Evolutionary conservation across 2,888 invertebrate species (phyloP).

Genomic region (Lissocephala sabroskyi): DNA sequence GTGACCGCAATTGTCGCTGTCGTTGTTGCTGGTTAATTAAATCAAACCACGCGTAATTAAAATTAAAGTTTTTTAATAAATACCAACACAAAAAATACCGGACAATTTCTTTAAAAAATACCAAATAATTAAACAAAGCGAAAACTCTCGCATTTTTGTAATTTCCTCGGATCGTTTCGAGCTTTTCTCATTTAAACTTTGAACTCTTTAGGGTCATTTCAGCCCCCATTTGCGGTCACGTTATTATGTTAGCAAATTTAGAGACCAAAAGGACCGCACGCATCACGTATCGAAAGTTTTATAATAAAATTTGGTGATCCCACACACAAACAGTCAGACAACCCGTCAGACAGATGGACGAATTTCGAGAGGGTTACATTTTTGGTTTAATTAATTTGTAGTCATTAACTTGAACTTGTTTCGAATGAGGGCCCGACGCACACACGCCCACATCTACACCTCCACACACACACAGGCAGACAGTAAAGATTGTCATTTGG

Average conservation of each 20-base stretch:
- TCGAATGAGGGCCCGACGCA: constrained; percentile 21
- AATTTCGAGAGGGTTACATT: no score
- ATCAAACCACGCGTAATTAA: constrained; percentile 51
- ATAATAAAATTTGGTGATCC: constrained; percentile 40
- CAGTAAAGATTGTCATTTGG: no score
- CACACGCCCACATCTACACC: constrained; percentile 7
- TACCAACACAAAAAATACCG: no score
- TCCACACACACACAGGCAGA: constrained; percentile 8
- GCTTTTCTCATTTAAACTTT: no score
- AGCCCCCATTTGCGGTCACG: constrained; percentile 1
- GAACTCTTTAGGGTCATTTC: no score
- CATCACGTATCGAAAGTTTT: constrained; percentile 18
- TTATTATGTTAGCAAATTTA: constrained; percentile 16
- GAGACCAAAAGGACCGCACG: constrained; percentile 14
- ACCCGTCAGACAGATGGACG: no score
- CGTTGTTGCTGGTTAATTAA: constrained; percentile 59
- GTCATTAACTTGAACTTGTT: constrained; percentile 44
- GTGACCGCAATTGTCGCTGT: no score
- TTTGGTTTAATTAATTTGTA: constrained; percentile 58
- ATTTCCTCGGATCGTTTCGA: no score
- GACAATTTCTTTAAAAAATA: constrained; percentile 42
- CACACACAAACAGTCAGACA: no score
- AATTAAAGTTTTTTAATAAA: no score
- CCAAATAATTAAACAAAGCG: constrained; percentile 23
- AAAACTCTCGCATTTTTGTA: no score